phyloP scores from a whole-genome alignment of 2,797 vertebrate species.

The Lepus oiostolus region DNA sequence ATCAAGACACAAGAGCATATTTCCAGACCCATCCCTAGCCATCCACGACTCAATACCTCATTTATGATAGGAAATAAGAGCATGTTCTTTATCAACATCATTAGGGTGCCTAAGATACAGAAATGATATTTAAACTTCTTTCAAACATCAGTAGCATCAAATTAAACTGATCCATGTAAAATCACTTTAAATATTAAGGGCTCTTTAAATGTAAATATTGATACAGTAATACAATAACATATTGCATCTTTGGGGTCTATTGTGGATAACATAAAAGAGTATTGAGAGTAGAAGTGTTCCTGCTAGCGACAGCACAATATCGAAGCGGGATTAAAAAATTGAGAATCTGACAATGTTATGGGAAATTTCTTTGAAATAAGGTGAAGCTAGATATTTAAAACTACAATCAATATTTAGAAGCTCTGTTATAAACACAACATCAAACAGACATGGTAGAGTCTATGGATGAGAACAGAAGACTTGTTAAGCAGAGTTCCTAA shows the following conservation, averaged over 20 bases:
- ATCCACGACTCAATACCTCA: background rate
- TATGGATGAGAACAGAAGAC: conserved; percentile 80
- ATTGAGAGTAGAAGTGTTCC: conserved; percentile 36
- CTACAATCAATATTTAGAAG: conserved; percentile 81
- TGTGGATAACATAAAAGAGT: background rate
- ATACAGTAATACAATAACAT: background rate
- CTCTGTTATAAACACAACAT: conserved; percentile 76
- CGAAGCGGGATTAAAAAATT: conserved; percentile 49
- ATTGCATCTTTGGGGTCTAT: background rate
- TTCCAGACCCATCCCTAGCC: background rate
- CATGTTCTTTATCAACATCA: background rate
- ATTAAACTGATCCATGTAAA: background rate
- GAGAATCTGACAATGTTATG: conserved; percentile 72
- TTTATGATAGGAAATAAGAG: background rate
- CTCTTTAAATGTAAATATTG: conserved; percentile 36
- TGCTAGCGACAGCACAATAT: conserved; percentile 46
- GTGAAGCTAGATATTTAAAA: conserved; percentile 64
- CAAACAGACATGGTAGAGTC: conserved; percentile 45
- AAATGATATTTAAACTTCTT: conserved; percentile 24
- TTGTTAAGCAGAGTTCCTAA: conserved; percentile 80
- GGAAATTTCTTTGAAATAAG: conserved; percentile 69
- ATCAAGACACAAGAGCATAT: background rate
- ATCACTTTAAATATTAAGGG: background rate
- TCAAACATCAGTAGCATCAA: background rate
- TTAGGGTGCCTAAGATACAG: background rate